Evolutionary conservation across 2,888 invertebrate species (phyloP), one percentile per base, ranked within the genome.

Genomic region (Hartigia nigra): DNA sequence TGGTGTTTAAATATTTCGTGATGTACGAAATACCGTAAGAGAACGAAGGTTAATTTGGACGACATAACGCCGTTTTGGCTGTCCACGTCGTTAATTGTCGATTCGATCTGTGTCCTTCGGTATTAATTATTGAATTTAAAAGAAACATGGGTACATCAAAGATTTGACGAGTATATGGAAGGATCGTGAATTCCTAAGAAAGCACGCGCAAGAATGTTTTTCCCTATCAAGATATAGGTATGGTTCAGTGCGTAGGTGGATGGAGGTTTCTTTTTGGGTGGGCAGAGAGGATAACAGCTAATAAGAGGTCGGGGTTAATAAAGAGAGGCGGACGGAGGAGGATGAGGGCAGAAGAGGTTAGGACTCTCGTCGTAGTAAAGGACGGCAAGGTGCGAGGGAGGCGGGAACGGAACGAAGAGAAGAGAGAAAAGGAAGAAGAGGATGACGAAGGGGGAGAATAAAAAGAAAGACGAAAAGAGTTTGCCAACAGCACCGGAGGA

Each of bases 401-500:
- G 78, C 77, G 79, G 75, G 74, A 36, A 74, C 55, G 69, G 72
- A 74, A 69, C 74, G 74, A 72, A 78, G 35, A 70, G 77, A 72
- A 70, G 79, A 77, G 80, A 80, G 70, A 75, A 76, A 81, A 74
- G 75, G 76, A 81, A 78, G 37, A 35, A 80, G 80, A 74, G 76
- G 14, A 76, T 79, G 74, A 74, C 72, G 81, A 79, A 83, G 74
- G 77, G 80, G 81, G 78, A 79, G 80, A 82, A 86, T 86, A 88
- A 84, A 86, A 86, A 84, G 79, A 72, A 72, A 72, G 72, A 72
- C 12, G 75, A 78, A 79, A 75, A 79, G 80, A 87, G 85, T 86
- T 85, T 87, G 86, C 87, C 87, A 89, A 90, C 88, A 89, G 88
- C 89, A 88, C 87, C 85, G 88, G 89, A 90, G 90, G 90, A 90